Evolutionary conservation across 2,797 vertebrate genomes (phyloP), one percentile per base, ranked within the genome.

Genomic region (Scarus forsteni): DNA sequence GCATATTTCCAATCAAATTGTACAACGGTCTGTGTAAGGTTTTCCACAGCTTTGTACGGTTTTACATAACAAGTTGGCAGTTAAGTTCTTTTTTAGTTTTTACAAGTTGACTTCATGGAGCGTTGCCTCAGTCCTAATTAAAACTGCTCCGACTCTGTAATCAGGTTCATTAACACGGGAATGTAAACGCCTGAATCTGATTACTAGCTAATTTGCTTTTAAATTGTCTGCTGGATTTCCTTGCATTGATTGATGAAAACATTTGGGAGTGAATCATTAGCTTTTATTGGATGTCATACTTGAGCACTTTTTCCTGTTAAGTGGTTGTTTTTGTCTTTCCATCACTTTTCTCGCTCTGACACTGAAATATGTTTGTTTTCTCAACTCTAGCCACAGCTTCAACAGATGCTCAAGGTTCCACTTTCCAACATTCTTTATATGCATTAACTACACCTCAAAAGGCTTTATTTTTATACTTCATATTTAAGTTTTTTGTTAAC

Each of bases 391-490:
- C 75, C 81, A 82, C 11, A 73, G 87, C 81, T 76, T 58, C 81
- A 75, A 77, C 10, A 75, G 15, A 48, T 54, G 69, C 69, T 89
- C 92, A 84, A 94, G 92, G 94, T 94, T 83, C 88, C 77, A 73
- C 74, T 88, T 84, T 89, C 52, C 66, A 62, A 5, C 73, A 89
- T 70, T 83, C 43, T 54, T 39, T 62, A 42, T 60, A 56, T 18
- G 13, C 60, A 71, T 62, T 42, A 16, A 60, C 42, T 27, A 27
- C 27, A 27, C 7, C 36, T 70, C 46, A 46, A 46, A 60, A 46
- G 63, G 36, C 15, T 66, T 43, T 16, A 5, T 6, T 39, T 44
- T 14, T 58, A 6, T 42, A 57, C n/a, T 44, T 13, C 6, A 6
- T 44, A 4, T 15, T 72, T 62, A 18, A 9, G 14, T 27, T 67